A percentile compares a stretch with the other conserved stretches of the same genome.
Evolutionary conservation across 2,113 vertebrate genomes (phyloP).

Genomic region (Nyctibius bracteatus): DNA sequence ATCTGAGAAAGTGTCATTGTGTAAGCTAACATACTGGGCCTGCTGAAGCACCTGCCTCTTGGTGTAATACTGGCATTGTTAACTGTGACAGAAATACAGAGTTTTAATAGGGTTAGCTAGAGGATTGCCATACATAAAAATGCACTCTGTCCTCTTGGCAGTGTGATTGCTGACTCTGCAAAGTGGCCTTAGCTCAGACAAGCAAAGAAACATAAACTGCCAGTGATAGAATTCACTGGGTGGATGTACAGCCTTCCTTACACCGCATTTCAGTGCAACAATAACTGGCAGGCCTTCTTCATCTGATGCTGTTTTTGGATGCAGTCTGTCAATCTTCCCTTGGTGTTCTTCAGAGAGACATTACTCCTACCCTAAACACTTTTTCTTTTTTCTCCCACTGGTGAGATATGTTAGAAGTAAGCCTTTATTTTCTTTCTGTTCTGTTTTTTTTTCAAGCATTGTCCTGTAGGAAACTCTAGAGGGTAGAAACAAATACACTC

Average conservation of each 20-base stretch:
- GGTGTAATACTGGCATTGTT: background rate
- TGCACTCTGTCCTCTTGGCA: background rate
- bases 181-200: background rate
- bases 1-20: background rate
- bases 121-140: background rate
- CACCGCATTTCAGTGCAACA: background rate
- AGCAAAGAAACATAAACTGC: background rate
- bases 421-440: background rate
- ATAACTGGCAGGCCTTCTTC: background rate
- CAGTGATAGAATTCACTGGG: rapidly evolving
- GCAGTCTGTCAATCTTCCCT: background rate
- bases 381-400: background rate
- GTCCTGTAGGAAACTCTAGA: background rate
- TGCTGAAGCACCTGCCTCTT: background rate
- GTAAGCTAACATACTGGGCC: background rate
- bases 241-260: background rate
- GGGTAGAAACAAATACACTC: background rate
- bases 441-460: background rate
- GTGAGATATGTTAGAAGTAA: background rate
- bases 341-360: background rate
- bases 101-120: background rate
- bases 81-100: background rate
- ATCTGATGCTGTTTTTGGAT: background rate
- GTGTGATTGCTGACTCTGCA: background rate
- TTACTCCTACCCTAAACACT: background rate